Evolutionary conservation across 2,113 vertebrate genomes (phyloP).

Genomic region (Varanus salvator): DNA sequence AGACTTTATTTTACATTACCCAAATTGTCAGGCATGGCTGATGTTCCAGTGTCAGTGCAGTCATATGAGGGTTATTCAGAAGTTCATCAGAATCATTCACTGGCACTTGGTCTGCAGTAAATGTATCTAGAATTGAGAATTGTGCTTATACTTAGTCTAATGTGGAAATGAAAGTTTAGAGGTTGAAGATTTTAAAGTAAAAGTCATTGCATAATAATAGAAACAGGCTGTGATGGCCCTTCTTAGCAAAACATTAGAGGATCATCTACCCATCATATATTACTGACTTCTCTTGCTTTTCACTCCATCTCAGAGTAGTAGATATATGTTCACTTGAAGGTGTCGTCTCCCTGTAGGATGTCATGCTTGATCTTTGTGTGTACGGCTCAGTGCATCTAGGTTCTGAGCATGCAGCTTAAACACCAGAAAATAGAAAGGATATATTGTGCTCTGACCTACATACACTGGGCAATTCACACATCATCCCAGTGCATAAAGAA

Average conservation of each 20-base stretch:
- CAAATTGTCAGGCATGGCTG: slow-evolving; percentile 1
- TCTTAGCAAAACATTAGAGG: background rate
- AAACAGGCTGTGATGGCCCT: background rate
- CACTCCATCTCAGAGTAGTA: background rate
- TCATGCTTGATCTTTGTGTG: too few relatives aligned
- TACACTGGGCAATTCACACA: background rate
- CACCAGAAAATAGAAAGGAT: background rate
- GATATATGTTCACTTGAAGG: background rate
- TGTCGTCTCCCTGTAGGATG: background rate
- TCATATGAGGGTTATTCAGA: background rate
- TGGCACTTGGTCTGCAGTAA: background rate
- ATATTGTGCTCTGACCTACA: background rate
- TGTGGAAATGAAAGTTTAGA: background rate
- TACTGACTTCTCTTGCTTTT: background rate
- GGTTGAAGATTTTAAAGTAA: background rate
- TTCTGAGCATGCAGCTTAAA: background rate
- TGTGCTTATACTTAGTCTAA: background rate
- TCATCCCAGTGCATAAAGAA: background rate
- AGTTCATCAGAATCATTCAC: background rate
- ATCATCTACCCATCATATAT: background rate
- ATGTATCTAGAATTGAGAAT: background rate
- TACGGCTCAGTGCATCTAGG: background rate
- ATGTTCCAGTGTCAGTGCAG: slow-evolving; percentile 17
- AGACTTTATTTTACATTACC: background rate
- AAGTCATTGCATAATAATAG: background rate